phyloP scores from a whole-genome alignment of 2,797 vertebrate genomes.

The Anisognathus igniventris region DNA sequence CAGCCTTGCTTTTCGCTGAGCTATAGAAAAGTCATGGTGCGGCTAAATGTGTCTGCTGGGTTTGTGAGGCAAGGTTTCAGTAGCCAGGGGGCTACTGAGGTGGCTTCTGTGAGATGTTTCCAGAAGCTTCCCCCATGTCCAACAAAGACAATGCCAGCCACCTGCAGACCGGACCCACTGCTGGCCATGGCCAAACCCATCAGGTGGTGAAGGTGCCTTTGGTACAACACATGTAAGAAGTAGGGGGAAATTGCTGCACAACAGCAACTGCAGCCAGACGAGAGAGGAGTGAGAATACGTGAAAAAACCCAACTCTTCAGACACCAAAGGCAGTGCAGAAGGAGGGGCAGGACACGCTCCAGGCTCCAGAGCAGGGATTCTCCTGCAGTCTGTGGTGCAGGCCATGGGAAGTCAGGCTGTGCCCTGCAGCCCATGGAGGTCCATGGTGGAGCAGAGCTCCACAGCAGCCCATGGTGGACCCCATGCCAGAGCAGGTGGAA shows the following conservation, averaged over 20 bases:
- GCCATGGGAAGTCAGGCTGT: not conserved
- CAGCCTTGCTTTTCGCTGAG: not conserved
- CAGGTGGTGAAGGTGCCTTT: not conserved
- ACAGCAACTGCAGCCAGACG: not conserved
- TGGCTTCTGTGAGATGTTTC: not conserved
- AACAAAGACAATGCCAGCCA: accelerated
- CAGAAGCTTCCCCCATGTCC: not conserved
- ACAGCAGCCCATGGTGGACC: accelerated
- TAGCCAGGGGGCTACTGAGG: not conserved
- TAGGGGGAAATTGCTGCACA: accelerated
- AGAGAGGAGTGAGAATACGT: not conserved
- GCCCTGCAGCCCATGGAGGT: no score
- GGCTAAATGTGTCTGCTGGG: not conserved
- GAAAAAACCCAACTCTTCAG: not conserved
- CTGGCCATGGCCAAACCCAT: not conserved
- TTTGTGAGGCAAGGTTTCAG: not conserved
- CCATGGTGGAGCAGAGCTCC: not conserved
- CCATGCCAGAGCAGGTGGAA: not conserved
- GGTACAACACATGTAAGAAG: not conserved
- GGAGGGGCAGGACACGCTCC: not conserved
- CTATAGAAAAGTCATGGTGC: not conserved
- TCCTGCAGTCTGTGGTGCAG: not conserved
- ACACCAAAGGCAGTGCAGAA: not conserved
- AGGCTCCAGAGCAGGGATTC: not conserved
- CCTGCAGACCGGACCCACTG: not conserved